These are phyloP conservation scores for Centropus unirufus DNA, from an alignment of 2,113 vertebrate species.

Conservation along the genomic window DNA sequence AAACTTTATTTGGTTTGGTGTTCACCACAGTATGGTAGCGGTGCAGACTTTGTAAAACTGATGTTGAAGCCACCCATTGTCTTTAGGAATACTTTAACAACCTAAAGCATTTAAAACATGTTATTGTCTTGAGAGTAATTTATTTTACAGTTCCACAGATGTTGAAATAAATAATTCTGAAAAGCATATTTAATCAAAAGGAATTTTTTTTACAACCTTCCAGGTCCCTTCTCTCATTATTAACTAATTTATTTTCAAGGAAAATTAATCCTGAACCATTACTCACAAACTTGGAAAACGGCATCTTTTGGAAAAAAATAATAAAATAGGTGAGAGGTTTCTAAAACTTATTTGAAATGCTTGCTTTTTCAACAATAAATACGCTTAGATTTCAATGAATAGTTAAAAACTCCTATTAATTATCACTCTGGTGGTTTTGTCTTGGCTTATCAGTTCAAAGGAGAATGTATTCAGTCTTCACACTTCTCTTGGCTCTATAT, in stretches of 20 bases:
- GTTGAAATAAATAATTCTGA: background rate
- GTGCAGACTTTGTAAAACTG: background rate
- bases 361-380: no score
- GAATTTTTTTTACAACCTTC: background rate
- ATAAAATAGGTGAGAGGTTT: no score
- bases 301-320: background rate
- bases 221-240: background rate
- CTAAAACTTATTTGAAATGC: background rate
- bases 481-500: background rate
- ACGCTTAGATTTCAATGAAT: no score
- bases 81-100: background rate
- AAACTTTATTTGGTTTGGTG: background rate
- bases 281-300: background rate
- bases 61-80: background rate
- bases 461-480: background rate
- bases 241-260: background rate
- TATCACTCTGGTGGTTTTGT: background rate
- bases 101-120: background rate
- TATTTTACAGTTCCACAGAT: background rate
- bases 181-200: background rate
- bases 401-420: no score
- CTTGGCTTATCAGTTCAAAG: background rate
- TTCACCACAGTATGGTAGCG: background rate
- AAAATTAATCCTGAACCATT: background rate
- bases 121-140: background rate